Evolutionary conservation across 2,888 invertebrate genomes (phyloP).

Genomic region (Stenoptilia bipunctidactyla): DNA sequence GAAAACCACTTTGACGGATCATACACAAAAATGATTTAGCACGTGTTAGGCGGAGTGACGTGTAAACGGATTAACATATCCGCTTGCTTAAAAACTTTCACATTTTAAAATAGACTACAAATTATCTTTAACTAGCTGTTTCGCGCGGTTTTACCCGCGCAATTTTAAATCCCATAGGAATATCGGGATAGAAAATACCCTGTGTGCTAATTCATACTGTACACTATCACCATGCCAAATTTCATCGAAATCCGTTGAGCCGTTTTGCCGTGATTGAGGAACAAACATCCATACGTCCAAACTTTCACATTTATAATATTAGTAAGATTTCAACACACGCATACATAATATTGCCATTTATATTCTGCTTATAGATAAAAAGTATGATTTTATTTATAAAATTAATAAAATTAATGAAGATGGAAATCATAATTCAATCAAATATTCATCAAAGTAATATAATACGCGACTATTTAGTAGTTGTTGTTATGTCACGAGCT

Average conservation of each 20-base stretch:
- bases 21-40: slow-evolving; percentile 47
- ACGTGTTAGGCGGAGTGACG: slow-evolving; percentile 31
- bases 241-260: no score
- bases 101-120: background rate
- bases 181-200: no score
- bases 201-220: no score
- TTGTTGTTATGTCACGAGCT: slow-evolving; percentile 27
- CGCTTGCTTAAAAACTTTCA: slow-evolving; percentile 10
- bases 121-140: background rate
- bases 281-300: no score
- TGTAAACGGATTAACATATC: slow-evolving; percentile 17
- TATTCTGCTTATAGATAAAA: background rate
- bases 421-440: slow-evolving; percentile 1
- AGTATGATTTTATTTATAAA: background rate
- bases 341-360: background rate
- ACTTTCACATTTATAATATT: no score
- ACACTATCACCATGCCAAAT: no score
- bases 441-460: slow-evolving; percentile 20
- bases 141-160: no score
- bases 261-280: no score
- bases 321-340: no score
- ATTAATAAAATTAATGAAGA: slow-evolving; percentile 7
- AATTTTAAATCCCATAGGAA: no score
- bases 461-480: slow-evolving; percentile 22
- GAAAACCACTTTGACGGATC: slow-evolving; percentile 59